Evolutionary conservation across 2,888 invertebrate genomes (phyloP).

Genomic region (Drosophila kambysellisi): DNA sequence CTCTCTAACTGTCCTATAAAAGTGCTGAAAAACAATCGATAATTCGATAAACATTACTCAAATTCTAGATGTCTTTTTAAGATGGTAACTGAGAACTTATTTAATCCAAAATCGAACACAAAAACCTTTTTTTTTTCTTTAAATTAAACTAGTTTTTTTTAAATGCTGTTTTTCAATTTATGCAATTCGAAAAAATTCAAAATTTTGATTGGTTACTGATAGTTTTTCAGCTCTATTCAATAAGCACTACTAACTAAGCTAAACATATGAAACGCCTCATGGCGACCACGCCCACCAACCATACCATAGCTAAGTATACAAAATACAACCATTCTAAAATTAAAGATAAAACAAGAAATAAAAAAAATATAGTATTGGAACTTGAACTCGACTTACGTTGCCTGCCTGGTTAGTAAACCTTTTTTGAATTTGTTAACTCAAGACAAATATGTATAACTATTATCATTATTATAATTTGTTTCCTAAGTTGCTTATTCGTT

Average conservation of each 20-base stretch:
- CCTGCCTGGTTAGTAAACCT: slow-evolving; percentile 71
- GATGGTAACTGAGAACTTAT: background rate
- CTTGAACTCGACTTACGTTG: slow-evolving; percentile 62
- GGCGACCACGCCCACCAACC: slow-evolving; percentile 45
- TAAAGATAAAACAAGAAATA: slow-evolving; percentile 32
- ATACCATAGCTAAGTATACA: slow-evolving; percentile 61
- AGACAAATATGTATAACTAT: slow-evolving; percentile 37
- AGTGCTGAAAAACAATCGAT: slow-evolving; percentile 32
- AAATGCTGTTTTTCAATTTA: no score
- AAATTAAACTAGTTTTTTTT: background rate
- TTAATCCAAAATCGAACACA: background rate
- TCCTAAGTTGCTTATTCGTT: slow-evolving; percentile 53
- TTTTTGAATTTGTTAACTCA: slow-evolving; percentile 36
- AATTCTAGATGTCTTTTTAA: background rate
- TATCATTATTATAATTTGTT: slow-evolving; percentile 48
- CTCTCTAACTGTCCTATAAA: slow-evolving; percentile 29
- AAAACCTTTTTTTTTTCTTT: background rate
- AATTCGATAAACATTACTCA: background rate
- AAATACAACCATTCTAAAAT: slow-evolving; percentile 15
- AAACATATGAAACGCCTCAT: slow-evolving; percentile 31
- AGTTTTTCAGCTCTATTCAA: slow-evolving; percentile 39
- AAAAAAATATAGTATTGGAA: slow-evolving; percentile 54
- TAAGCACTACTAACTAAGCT: slow-evolving; percentile 52
- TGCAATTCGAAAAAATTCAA: background rate
- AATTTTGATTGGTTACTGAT: slow-evolving; percentile 3